phyloP scores from a whole-genome alignment of 1,140 invertebrate species.

The Pogonognathellus flavescens region DNA sequence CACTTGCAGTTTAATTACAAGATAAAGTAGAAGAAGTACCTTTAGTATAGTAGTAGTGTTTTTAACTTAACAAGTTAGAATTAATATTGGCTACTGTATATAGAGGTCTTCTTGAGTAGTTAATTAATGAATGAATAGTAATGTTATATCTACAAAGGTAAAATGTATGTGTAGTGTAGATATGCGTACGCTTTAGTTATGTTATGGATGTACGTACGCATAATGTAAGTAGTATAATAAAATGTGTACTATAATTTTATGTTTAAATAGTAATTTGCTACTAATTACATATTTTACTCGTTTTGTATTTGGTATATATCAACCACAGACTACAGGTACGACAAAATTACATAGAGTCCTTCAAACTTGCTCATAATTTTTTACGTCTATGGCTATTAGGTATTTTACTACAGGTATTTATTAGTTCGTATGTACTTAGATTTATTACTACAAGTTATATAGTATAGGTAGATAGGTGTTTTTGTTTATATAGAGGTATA shows the following conservation, averaged over 20 bases:
- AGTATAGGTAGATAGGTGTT: constrained; percentile 12
- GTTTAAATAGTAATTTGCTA: too few relatives aligned
- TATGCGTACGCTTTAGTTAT: too few relatives aligned
- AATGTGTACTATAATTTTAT: too few relatives aligned
- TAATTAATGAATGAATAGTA: too few relatives aligned
- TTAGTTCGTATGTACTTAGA: too few relatives aligned
- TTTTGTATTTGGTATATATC: constrained; percentile 30
- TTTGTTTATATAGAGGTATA: not conserved
- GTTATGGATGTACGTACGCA: too few relatives aligned
- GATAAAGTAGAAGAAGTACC: too few relatives aligned
- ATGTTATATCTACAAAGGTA: too few relatives aligned
- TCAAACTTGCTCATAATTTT: constrained; percentile 17
- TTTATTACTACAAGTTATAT: not conserved
- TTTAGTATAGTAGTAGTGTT: not conserved
- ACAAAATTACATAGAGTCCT: constrained; percentile 39
- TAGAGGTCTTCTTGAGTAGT: not conserved
- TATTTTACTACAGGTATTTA: not conserved
- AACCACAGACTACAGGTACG: constrained; percentile 49
- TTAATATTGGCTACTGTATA: not conserved
- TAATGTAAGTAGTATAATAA: too few relatives aligned
- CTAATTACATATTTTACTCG: not conserved
- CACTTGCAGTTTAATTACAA: too few relatives aligned
- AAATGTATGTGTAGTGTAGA: too few relatives aligned
- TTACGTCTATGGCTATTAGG: too few relatives aligned
- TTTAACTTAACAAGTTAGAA: not conserved